Evolutionary conservation across 1,140 invertebrate genomes (phyloP).

Genomic region (Bombus picipes): DNA sequence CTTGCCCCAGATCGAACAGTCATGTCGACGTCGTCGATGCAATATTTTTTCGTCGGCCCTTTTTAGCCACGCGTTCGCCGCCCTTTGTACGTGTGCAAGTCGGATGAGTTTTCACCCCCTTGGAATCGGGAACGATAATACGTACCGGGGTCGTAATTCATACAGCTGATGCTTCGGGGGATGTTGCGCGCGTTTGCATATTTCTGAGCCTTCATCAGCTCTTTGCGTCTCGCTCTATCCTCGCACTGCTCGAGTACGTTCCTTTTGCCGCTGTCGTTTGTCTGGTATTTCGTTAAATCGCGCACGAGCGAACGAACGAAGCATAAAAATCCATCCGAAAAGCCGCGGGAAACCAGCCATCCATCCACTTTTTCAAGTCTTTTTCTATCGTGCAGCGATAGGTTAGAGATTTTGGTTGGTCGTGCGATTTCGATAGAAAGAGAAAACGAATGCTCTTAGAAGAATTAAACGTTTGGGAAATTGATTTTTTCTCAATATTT

Average conservation of each 20-base stretch:
- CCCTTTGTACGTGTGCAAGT: slow-evolving; percentile 33
- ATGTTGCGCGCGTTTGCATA: slow-evolving; percentile 54
- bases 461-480: no score
- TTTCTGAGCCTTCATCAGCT: slow-evolving; percentile 51
- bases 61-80: slow-evolving; percentile 11
- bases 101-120: slow-evolving; percentile 40
- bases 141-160: slow-evolving; percentile 76
- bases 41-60: slow-evolving; percentile 18
- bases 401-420: no score
- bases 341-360: neutral
- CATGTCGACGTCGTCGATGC: neutral
- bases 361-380: neutral
- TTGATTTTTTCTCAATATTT: no score
- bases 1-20: neutral
- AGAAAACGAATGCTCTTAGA: no score
- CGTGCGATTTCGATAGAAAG: no score
- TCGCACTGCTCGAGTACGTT: no score
- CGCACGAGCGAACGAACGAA: neutral
- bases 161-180: slow-evolving; percentile 42
- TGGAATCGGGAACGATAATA: slow-evolving; percentile 76
- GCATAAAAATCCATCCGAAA: neutral
- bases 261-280: slow-evolving; percentile 2
- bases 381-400: neutral
- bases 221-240: slow-evolving; percentile 15
- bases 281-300: slow-evolving; percentile 11